Evolutionary conservation across 2,888 invertebrate genomes (phyloP).

Genomic region (Hydrotaea cyrtoneurina): DNA sequence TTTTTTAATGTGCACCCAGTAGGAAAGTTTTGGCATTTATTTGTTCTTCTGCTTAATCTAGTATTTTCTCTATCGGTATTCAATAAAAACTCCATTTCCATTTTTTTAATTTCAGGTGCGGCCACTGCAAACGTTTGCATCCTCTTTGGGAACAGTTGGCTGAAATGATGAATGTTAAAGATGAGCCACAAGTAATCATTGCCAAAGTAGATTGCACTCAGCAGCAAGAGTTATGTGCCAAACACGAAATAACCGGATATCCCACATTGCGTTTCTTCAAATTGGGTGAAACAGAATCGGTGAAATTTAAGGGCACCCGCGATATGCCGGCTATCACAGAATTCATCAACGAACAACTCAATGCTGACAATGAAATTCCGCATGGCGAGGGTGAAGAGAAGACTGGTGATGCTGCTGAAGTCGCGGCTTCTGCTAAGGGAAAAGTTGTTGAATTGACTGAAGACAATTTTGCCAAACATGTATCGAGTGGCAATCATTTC

Average conservation of each 20-base stretch:
- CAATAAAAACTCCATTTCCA: neutral
- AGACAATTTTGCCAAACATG: slow-evolving; percentile 87
- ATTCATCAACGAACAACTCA: slow-evolving; percentile 88
- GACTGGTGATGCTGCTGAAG: slow-evolving; percentile 59
- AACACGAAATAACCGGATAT: slow-evolving; percentile 89
- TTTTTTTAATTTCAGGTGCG: slow-evolving; percentile 85
- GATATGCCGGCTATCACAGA: slow-evolving; percentile 88
- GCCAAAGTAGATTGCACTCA: slow-evolving; percentile 93
- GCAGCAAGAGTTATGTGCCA: slow-evolving; percentile 87
- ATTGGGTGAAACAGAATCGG: slow-evolving; percentile 84
- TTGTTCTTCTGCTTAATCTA: too few relatives aligned
- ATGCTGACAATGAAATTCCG: slow-evolving; percentile 61
- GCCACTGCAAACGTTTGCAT: slow-evolving; percentile 91
- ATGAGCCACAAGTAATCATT: slow-evolving; percentile 86
- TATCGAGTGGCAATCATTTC: slow-evolving; percentile 90
- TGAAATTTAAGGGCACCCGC: slow-evolving; percentile 89
- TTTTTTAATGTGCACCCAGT: too few relatives aligned
- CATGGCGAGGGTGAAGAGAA: slow-evolving; percentile 15
- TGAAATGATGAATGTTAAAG: slow-evolving; percentile 84
- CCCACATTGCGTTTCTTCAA: slow-evolving; percentile 93
- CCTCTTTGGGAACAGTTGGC: slow-evolving; percentile 93
- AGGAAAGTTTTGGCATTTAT: too few relatives aligned
- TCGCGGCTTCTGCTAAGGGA: slow-evolving; percentile 57
- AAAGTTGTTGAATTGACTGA: slow-evolving; percentile 87
- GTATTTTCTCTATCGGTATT: too few relatives aligned